A percentile compares a stretch with the other conserved stretches of the same genome.
These are phyloP conservation scores for Chiroxiphia lanceolata DNA, from an alignment of 2,797 vertebrate species.

Conservation along the genomic window DNA sequence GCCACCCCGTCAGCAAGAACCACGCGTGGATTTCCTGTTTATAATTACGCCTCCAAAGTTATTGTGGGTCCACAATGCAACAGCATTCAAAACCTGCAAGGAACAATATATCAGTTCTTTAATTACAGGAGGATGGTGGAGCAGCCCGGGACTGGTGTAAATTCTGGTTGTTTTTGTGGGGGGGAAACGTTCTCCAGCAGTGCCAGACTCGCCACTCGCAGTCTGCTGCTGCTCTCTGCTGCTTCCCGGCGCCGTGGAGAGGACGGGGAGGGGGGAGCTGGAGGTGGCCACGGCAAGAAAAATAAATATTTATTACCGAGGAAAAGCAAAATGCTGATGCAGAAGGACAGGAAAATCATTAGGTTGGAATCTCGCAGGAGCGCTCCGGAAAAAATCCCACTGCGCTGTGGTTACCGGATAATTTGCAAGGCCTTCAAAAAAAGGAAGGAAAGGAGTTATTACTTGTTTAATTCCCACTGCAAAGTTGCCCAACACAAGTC, in stretches of 20 bases:
- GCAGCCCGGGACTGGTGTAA: background rate
- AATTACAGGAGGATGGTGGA: background rate
- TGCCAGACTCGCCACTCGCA: background rate
- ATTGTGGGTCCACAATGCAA: background rate
- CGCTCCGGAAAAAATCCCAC: background rate
- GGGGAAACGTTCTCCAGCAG: background rate
- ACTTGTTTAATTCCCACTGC: background rate
- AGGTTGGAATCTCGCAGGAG: background rate
- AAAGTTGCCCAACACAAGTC: background rate
- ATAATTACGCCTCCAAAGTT: background rate
- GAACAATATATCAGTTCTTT: background rate
- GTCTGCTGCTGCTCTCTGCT: constrained; percentile 69
- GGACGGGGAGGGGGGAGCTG: background rate
- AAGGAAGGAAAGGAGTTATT: background rate
- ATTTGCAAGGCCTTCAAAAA: background rate
- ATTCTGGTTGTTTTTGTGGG: background rate
- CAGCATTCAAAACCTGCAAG: background rate
- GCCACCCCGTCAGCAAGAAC: background rate
- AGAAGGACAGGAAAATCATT: background rate
- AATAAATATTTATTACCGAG: background rate
- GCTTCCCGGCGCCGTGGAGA: background rate
- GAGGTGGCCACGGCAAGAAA: background rate
- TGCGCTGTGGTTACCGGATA: background rate
- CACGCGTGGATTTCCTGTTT: background rate
- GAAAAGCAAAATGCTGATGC: background rate